phyloP scores from a whole-genome alignment of 2,888 invertebrate genomes.

The Dyspetes luteomarginatus region DNA sequence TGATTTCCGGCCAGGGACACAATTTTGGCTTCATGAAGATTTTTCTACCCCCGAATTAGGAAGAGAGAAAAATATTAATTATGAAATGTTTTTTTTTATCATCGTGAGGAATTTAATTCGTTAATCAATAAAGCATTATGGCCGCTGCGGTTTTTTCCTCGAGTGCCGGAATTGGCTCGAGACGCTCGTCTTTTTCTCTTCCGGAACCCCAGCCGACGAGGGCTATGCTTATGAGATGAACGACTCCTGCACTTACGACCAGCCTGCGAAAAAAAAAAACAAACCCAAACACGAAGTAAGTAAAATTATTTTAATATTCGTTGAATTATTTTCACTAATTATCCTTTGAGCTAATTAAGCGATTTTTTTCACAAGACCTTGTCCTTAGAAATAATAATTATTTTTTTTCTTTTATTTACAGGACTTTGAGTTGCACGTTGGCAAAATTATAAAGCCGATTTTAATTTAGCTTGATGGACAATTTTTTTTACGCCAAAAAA shows the following conservation, averaged over 20 bases:
- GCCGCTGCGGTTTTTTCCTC: slow-evolving; percentile 93
- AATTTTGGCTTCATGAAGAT: neutral
- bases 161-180: slow-evolving; percentile 88
- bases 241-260: slow-evolving; percentile 88
- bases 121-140: slow-evolving; percentile 90
- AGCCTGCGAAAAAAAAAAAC: slow-evolving; percentile 85
- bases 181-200: slow-evolving; percentile 85
- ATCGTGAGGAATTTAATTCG: slow-evolving; percentile 6
- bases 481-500: too few species aligned
- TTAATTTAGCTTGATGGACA: too few species aligned
- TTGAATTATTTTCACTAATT: too few species aligned
- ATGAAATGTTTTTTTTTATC: slow-evolving; percentile 19
- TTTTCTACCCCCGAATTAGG: neutral
- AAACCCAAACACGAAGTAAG: too few species aligned
- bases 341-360: too few species aligned
- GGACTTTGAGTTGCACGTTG: too few species aligned
- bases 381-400: too few species aligned
- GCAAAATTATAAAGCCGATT: too few species aligned
- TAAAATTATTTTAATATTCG: too few species aligned
- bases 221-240: slow-evolving; percentile 90
- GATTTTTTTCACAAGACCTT: too few species aligned
- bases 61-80: neutral
- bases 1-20: neutral
- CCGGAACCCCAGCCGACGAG: slow-evolving; percentile 90
- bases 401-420: too few species aligned